These are phyloP conservation scores for Archocentrus centrarchus DNA, from an alignment of 2,113 vertebrate genomes.

Conservation along the genomic window DNA sequence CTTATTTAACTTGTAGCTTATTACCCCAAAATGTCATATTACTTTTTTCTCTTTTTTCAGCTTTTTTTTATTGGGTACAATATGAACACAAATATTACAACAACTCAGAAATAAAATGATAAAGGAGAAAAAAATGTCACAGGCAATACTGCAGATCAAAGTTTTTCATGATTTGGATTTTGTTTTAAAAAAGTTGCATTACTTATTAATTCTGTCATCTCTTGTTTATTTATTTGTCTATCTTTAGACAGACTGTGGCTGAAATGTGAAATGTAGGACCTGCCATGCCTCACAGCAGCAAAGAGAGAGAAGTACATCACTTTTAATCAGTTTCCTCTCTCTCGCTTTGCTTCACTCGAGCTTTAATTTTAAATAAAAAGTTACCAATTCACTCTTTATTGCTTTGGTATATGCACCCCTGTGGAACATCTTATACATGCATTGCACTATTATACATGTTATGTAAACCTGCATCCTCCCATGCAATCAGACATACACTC, in stretches of 20 bases:
- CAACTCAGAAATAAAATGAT: neutral
- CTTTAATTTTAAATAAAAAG: neutral
- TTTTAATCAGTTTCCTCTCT: neutral
- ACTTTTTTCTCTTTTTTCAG: neutral
- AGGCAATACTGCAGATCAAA: neutral
- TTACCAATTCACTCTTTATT: neutral
- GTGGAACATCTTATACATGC: conserved; percentile 6
- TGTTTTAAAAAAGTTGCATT: neutral
- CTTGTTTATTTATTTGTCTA: neutral
- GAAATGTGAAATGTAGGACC: neutral
- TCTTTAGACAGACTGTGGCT: neutral
- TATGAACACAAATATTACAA: too few species aligned
- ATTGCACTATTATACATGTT: neutral
- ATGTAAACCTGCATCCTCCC: conserved; percentile 16
- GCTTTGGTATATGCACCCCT: neutral
- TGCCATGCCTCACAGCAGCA: neutral
- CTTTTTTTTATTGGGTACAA: neutral
- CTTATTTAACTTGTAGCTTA: neutral
- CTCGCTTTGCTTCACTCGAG: neutral
- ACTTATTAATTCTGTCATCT: neutral
- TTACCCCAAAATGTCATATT: neutral
- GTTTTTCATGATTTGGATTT: neutral
- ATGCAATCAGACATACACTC: conserved; percentile 44
- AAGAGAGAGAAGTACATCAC: neutral
- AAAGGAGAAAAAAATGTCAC: neutral